Evolutionary conservation across 1,140 invertebrate genomes (phyloP).

Genomic region (Centruroides sculpturatus): DNA sequence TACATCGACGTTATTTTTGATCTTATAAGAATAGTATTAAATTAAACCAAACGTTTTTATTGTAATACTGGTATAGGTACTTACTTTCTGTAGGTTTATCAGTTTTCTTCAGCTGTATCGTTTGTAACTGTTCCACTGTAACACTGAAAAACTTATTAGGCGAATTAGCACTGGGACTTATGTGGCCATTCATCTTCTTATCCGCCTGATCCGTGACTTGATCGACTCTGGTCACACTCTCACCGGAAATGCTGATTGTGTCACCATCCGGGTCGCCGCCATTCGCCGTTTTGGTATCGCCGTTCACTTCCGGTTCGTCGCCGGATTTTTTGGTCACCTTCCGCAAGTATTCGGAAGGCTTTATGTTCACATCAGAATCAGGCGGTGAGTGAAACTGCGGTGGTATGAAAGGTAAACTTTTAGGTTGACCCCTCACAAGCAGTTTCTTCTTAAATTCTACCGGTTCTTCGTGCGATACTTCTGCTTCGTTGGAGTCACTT

Average conservation of each 20-base stretch:
- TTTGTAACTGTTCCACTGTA: slow-evolving; percentile 68
- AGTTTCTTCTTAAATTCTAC: neutral
- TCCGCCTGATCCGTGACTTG: too few relatives aligned
- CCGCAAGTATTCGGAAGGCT: slow-evolving; percentile 76
- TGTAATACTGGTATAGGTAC: neutral
- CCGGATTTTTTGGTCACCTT: slow-evolving; percentile 45
- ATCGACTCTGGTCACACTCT: too few relatives aligned
- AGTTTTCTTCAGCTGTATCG: slow-evolving; percentile 59
- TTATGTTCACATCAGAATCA: slow-evolving; percentile 59
- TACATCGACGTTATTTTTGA: too few relatives aligned
- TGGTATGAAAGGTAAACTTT: slow-evolving; percentile 65
- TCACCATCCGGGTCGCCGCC: too few relatives aligned
- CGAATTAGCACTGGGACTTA: too few relatives aligned
- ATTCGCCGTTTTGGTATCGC: too few relatives aligned
- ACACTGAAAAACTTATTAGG: slow-evolving; percentile 44
- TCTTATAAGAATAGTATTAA: too few relatives aligned
- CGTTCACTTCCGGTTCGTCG: too few relatives aligned
- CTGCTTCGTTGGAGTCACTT: neutral
- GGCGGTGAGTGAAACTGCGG: slow-evolving; percentile 59
- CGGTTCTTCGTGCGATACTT: neutral
- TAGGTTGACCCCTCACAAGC: slow-evolving; percentile 1
- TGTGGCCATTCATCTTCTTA: too few relatives aligned
- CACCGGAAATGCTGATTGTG: too few relatives aligned
- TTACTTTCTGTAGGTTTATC: slow-evolving; percentile 26
- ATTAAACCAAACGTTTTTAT: too few relatives aligned